phyloP scores from a whole-genome alignment of 2,888 invertebrate species.

The Antheraea yamamai region DNA sequence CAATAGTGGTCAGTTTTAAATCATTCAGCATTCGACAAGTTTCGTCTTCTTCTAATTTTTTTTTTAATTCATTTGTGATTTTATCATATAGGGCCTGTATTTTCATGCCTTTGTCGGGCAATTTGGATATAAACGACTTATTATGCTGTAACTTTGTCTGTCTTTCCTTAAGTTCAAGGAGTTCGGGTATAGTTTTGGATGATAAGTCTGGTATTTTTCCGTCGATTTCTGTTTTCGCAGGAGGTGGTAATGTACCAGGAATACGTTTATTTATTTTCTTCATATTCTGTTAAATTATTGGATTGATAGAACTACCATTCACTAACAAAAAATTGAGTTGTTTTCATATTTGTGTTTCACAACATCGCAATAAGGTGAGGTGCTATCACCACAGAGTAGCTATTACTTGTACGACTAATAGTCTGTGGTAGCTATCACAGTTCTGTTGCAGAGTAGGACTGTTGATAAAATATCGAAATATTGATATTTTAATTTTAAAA shows the following conservation, averaged over 20 bases:
- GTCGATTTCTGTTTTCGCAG: constrained; percentile 75
- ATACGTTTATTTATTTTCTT: constrained; percentile 67
- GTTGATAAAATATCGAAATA: too few species aligned
- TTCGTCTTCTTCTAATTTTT: constrained; percentile 75
- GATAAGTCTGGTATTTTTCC: constrained; percentile 78
- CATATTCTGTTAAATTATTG: constrained; percentile 39
- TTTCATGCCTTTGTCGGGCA: constrained; percentile 83
- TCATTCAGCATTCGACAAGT: constrained; percentile 75
- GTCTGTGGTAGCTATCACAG: too few species aligned
- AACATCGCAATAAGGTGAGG: too few species aligned
- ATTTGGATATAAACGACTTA: constrained; percentile 77
- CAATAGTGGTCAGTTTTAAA: constrained; percentile 69
- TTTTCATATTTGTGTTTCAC: neutral
- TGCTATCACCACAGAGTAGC: too few species aligned
- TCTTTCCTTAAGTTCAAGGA: constrained; percentile 78
- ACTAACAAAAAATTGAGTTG: neutral
- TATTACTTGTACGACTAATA: too few species aligned
- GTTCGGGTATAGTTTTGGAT: constrained; percentile 69
- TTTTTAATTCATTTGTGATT: constrained; percentile 71
- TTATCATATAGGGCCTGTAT: constrained; percentile 73
- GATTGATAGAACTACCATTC: neutral
- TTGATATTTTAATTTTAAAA: too few species aligned
- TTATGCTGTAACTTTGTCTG: constrained; percentile 80
- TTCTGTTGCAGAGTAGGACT: too few species aligned
- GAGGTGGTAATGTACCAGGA: constrained; percentile 71